phyloP scores from a whole-genome alignment of 1,140 invertebrate genomes.

The Maconellicoccus hirsutus region DNA sequence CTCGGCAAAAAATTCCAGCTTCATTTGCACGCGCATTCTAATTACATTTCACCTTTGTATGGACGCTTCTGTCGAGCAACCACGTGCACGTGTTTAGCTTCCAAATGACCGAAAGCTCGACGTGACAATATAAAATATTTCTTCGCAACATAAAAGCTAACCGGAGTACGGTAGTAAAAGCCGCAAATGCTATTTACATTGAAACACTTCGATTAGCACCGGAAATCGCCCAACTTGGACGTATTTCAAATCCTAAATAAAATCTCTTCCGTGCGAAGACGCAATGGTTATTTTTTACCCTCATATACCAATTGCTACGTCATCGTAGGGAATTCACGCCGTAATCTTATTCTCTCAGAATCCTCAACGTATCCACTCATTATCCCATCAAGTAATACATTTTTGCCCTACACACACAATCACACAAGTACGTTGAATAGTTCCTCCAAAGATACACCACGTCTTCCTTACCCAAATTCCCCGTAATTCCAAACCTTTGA shows the following conservation, averaged over 20 bases:
- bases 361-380: neutral
- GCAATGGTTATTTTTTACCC: neutral
- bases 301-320: neutral
- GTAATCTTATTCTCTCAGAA: neutral
- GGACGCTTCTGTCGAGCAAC: neutral
- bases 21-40: neutral
- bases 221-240: conserved; percentile 2
- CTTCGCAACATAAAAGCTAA: neutral
- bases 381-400: neutral
- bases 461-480: neutral
- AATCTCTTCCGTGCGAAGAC: neutral
- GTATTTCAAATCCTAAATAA: conserved; percentile 1
- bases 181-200: conserved; percentile 4
- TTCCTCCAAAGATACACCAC: neutral
- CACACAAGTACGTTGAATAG: no score
- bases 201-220: neutral
- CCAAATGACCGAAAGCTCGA: neutral
- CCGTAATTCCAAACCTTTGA: neutral
- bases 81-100: neutral
- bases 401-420: no score
- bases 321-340: neutral
- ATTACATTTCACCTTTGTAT: neutral
- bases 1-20: neutral
- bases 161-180: neutral
- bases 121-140: neutral